Evolutionary conservation across 2,797 vertebrate genomes (phyloP), one percentile per base, ranked within the genome.

Genomic region (Channa striata): DNA sequence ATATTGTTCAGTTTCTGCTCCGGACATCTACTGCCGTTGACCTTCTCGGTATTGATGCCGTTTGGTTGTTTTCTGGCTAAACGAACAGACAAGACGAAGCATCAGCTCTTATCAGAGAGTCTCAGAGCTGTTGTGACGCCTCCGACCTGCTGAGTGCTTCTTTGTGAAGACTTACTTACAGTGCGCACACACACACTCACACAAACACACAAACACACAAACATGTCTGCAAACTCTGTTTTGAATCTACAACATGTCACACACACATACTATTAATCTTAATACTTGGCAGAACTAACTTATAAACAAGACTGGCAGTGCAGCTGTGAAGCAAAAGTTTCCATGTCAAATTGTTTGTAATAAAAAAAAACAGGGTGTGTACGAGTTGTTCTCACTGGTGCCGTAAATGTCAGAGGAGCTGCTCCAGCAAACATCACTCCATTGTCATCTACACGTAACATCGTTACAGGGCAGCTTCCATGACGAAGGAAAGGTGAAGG

Each of bases 141-240:
- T 54, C 34, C 53, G 51, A 66, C 68, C 78, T 81, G 81, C 65
- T 71, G 59, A 75, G 56, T 73, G 61, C 47, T 53, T 78, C 66
- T 72, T 82, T 84, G 68, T 82, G 59, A 25, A 19, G 34, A 71
- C 47, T 42, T 30, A 33, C 42, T 14, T 53, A 54, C 43, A 36
- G 39, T 9, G 37, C 39, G 13, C 33, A 72, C 37, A 25, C 33
- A 20, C 43, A 11, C 13, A 12, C 33, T 20, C 20, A 54, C 25
- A 25, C 39, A 34, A 19, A 56, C 42, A 33, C 54, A 68, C 59
- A 65, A 30, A 59, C 8, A 12, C 56, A 59, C 30, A 50, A 65
- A 52, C 42, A 58, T 61, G 48, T 51, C 49, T 34, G 19, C n/a
- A n/a, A n/a, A 33, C 25, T 37, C 62, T 5, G 25, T 65, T 79